Evolutionary conservation across 2,888 invertebrate species (phyloP).

Genomic region (Cataglyphis albicans): DNA sequence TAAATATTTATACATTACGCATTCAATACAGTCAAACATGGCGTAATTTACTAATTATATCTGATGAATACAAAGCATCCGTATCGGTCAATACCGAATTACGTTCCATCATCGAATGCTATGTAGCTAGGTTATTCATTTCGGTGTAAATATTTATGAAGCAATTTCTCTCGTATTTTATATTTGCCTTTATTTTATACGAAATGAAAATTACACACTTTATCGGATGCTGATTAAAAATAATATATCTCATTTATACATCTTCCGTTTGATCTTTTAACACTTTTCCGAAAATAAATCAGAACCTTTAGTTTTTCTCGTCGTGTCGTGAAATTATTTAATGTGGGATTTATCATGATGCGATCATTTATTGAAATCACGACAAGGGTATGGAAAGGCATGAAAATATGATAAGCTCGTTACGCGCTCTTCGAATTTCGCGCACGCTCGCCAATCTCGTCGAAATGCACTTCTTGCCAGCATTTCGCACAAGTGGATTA

Average conservation of each 20-base stretch:
- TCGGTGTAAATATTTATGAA: slow-evolving; percentile 32
- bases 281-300: not conserved
- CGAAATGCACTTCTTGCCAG: slow-evolving; percentile 40
- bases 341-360: slow-evolving; percentile 22
- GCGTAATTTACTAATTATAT: slow-evolving; percentile 39
- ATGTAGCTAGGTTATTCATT: not conserved
- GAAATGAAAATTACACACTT: slow-evolving; percentile 4
- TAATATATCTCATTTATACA: slow-evolving; percentile 2
- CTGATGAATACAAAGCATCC: slow-evolving; percentile 43
- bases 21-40: slow-evolving; percentile 28
- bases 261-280: not conserved
- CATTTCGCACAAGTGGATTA: slow-evolving; percentile 48
- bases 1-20: slow-evolving; percentile 29
- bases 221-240: slow-evolving; percentile 15
- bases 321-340: slow-evolving; percentile 3
- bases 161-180: slow-evolving; percentile 21
- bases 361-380: not conserved
- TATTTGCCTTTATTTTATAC: slow-evolving; percentile 8
- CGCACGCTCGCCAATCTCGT: slow-evolving; percentile 36
- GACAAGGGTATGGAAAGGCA: not conserved
- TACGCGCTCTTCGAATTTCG: slow-evolving; percentile 20
- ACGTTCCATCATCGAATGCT: slow-evolving; percentile 15
- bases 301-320: not conserved
- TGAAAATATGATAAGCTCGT: slow-evolving; percentile 42
- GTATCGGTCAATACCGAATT: slow-evolving; percentile 38